These are phyloP conservation scores for Kradibia gibbosae DNA, from an alignment of 1,140 invertebrate genomes.

Conservation along the genomic window DNA sequence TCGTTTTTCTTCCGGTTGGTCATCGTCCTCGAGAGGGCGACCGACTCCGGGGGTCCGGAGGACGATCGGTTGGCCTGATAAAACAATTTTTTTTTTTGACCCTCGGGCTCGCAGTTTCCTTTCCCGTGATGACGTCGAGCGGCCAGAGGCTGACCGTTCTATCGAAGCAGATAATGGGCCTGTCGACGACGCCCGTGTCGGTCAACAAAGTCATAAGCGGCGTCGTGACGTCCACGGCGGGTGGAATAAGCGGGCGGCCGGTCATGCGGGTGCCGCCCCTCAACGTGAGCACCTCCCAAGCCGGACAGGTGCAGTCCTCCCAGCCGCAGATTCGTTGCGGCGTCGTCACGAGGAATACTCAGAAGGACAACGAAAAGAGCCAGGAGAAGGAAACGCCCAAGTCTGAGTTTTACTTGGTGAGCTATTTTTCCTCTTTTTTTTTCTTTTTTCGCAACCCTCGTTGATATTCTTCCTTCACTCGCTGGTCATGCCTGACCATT, in stretches of 20 bases:
- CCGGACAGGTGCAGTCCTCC: conserved; percentile 52
- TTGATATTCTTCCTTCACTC: too few species aligned
- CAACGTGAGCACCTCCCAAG: conserved; percentile 64
- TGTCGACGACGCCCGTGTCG: conserved; percentile 59
- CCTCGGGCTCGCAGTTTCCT: conserved; percentile 66
- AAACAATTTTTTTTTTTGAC: too few species aligned
- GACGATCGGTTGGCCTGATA: too few species aligned
- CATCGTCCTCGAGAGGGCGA: too few species aligned
- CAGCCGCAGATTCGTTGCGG: conserved; percentile 57
- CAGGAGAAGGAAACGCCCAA: conserved; percentile 66
- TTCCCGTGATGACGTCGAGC: conserved; percentile 71
- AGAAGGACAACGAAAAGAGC: conserved; percentile 63
- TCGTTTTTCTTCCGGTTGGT: too few species aligned
- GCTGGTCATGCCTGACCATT: too few species aligned
- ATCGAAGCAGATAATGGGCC: conserved; percentile 71
- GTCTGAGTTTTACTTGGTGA: conserved; percentile 72
- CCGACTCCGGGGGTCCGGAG: too few species aligned
- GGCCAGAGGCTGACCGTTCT: conserved; percentile 75
- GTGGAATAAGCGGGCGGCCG: conserved; percentile 62
- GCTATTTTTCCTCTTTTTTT: too few species aligned
- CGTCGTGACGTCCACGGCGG: conserved; percentile 62
- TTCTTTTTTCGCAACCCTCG: too few species aligned
- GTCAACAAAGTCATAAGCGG: conserved; percentile 64
- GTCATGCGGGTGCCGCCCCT: conserved; percentile 73
- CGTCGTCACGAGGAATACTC: conserved; percentile 60